A percentile compares a stretch with the other conserved stretches of the same genome.
These are phyloP conservation scores for Mellilla xanthometata DNA, from an alignment of 2,888 invertebrate genomes.

Conservation along the genomic window DNA sequence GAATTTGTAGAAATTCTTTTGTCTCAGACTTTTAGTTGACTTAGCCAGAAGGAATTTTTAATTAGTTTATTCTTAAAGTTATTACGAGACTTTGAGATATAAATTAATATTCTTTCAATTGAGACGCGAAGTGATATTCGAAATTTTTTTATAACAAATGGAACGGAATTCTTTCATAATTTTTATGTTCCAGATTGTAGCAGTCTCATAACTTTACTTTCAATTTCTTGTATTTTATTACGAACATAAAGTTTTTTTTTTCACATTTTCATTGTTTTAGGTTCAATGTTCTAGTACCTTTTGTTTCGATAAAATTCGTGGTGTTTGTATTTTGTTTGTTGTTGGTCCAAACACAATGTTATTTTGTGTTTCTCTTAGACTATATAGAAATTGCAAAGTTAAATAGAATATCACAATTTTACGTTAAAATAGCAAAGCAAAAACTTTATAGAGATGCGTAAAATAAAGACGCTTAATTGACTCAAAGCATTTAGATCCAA, in stretches of 20 bases:
- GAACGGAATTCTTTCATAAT: conserved; percentile 53
- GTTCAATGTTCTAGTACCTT: no score
- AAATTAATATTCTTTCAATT: conserved; percentile 25
- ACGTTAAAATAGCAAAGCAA: no score
- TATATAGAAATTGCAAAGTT: no score
- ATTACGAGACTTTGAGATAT: not conserved
- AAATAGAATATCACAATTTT: no score
- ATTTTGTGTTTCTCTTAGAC: no score
- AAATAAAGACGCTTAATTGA: not conserved
- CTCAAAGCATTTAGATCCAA: conserved; percentile 4
- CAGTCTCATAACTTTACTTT: conserved; percentile 20
- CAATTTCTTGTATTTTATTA: no score
- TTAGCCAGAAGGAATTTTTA: conserved; percentile 10
- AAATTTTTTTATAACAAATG: conserved; percentile 28
- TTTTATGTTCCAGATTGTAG: conserved; percentile 74
- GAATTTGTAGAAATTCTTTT: conserved; percentile 4
- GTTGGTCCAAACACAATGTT: no score
- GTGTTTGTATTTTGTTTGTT: no score
- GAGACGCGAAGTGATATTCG: conserved; percentile 39
- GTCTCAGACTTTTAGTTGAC: not conserved
- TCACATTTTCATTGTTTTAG: no score
- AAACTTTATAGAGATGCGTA: no score
- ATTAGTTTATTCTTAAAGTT: conserved; percentile 9
- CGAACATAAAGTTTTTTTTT: no score
- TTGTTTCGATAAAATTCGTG: no score